Evolutionary conservation across 2,888 invertebrate genomes (phyloP).

Genomic region (Carterocephalus palaemon): DNA sequence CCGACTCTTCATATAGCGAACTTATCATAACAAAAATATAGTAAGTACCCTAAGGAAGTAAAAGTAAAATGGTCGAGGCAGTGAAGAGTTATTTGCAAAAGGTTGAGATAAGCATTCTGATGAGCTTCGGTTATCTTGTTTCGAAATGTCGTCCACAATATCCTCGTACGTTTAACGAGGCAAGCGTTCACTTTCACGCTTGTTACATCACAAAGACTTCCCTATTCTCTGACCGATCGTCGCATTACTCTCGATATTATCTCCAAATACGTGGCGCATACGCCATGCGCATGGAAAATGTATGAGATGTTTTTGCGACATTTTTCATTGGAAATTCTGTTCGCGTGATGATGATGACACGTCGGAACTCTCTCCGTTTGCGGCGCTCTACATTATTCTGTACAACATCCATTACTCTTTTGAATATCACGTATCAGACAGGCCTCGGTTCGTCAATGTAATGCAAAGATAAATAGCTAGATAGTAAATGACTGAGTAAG

Average conservation of each 20-base stretch:
- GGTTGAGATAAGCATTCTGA: no score
- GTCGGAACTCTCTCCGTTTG: slow-evolving; percentile 50
- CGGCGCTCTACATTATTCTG: slow-evolving; percentile 26
- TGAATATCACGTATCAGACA: slow-evolving; percentile 24
- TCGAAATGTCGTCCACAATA: slow-evolving; percentile 10
- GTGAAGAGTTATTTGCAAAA: slow-evolving; percentile 23
- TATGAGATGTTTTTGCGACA: slow-evolving; percentile 45
- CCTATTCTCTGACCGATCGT: slow-evolving; percentile 42
- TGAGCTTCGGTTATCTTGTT: background rate
- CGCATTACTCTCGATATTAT: slow-evolving; percentile 40
- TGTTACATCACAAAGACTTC: slow-evolving; percentile 48
- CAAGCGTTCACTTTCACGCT: slow-evolving; percentile 53
- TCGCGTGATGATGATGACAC: slow-evolving; percentile 54
- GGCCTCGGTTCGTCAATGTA: slow-evolving; percentile 16
- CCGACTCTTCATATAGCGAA: no score
- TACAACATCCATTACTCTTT: slow-evolving; percentile 38
- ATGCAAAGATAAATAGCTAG: slow-evolving; percentile 1
- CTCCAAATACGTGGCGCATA: slow-evolving; percentile 34
- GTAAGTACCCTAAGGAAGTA: no score
- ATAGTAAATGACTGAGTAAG: background rate
- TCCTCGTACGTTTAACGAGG: slow-evolving; percentile 26
- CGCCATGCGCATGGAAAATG: slow-evolving; percentile 15
- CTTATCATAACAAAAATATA: no score
- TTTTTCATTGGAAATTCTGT: slow-evolving; percentile 62
- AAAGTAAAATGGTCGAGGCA: no score